Evolutionary conservation across 2,888 invertebrate genomes (phyloP).

Genomic region (Ptychoptera contaminata): DNA sequence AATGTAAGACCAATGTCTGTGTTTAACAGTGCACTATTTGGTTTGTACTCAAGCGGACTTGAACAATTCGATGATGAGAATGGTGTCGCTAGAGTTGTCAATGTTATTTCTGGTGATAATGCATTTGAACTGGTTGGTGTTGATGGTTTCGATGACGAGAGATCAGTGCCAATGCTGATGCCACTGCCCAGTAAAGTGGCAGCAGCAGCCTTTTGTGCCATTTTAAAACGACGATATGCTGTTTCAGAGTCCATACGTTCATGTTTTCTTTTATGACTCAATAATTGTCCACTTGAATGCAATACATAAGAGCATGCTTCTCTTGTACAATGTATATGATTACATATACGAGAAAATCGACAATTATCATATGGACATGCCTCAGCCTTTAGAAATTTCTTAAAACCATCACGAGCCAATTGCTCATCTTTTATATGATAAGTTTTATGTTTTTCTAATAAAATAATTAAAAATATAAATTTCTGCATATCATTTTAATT

Average conservation of each 20-base stretch:
- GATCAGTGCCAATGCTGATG: neutral
- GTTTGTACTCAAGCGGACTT: neutral
- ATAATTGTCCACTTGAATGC: conserved; percentile 91
- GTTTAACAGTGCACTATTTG: neutral
- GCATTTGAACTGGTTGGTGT: neutral
- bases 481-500: neutral
- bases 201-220: conserved; percentile 7
- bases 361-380: conserved; percentile 83
- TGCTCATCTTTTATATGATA: conserved; percentile 97
- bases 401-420: conserved; percentile 88
- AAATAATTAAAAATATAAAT: conserved; percentile 5
- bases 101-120: conserved; percentile 1
- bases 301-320: conserved; percentile 90
- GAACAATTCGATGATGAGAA: neutral
- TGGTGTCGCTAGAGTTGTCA: neutral
- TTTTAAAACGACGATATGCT: conserved; percentile 26
- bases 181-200: no score
- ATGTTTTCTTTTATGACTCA: conserved; percentile 94
- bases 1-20: no score
- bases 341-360: conserved; percentile 85
- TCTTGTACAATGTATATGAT: conserved; percentile 96
- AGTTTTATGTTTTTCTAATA: conserved; percentile 90
- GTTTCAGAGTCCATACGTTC: conserved; percentile 83
- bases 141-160: neutral
- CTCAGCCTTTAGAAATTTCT: conserved; percentile 97